phyloP scores from a whole-genome alignment of 2,888 invertebrate genomes.

The Cremastinae sp. region DNA sequence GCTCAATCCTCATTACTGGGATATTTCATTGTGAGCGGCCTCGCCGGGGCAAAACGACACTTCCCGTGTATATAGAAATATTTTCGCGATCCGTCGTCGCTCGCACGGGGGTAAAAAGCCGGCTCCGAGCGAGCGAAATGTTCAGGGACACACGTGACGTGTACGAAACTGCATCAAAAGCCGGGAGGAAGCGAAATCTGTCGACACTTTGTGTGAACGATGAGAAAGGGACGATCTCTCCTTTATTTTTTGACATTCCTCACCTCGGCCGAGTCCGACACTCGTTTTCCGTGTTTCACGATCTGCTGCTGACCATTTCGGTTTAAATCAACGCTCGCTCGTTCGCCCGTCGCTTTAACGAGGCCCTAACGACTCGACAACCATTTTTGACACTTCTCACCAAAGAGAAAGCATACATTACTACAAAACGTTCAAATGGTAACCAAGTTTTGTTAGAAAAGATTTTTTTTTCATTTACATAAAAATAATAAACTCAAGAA shows the following conservation, averaged over 20 bases:
- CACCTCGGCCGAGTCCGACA: neutral
- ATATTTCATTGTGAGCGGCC: constrained; percentile 69
- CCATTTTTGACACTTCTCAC: no score
- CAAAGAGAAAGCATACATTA: no score
- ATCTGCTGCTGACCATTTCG: no score
- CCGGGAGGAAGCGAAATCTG: constrained; percentile 38
- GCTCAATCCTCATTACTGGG: constrained; percentile 77
- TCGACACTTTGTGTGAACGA: constrained; percentile 52
- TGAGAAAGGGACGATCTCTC: constrained; percentile 30
- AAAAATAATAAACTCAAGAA: no score
- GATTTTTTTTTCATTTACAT: no score
- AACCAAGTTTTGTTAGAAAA: no score
- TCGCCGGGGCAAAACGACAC: constrained; percentile 53
- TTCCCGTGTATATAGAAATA: constrained; percentile 14
- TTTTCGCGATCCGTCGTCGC: constrained; percentile 30
- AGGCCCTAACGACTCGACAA: no score
- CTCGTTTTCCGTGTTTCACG: no score
- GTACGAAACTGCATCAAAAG: neutral
- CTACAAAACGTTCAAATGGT: no score
- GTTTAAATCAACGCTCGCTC: no score
- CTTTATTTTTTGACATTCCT: neutral
- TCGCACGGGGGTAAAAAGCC: constrained; percentile 36
- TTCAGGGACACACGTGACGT: constrained; percentile 7
- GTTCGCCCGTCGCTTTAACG: no score
- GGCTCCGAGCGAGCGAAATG: constrained; percentile 30